Conservation (phyloP, 1,140 invertebrate genomes). For the Anthonomus grandis region DNA sequence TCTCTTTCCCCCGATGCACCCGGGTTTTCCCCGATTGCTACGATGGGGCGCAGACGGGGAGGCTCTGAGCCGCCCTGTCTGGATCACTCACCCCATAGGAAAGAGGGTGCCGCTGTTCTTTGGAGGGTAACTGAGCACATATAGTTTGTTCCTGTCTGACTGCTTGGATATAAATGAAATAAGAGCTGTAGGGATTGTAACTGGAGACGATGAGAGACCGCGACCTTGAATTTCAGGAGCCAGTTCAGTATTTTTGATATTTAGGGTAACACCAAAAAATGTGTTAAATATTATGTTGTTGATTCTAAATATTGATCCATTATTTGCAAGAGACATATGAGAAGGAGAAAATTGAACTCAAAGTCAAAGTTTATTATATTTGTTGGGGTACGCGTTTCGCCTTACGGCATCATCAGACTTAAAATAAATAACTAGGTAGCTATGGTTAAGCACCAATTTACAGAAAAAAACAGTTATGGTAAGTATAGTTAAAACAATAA, state of each 20-base stretch:
- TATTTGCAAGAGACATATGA: no score
- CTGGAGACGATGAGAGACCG: neutral
- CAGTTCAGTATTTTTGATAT: neutral
- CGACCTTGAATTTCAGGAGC: neutral
- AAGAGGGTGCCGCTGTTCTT: slow-evolving; percentile 16
- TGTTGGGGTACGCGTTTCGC: no score
- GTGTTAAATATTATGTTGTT: neutral
- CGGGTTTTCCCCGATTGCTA: slow-evolving; percentile 3
- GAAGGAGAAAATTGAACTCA: no score
- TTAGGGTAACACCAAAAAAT: neutral
- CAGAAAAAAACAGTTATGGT: no score
- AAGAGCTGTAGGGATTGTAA: neutral
- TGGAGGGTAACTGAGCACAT: slow-evolving; percentile 8
- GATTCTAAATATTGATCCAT: no score
- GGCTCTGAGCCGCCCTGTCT: slow-evolving; percentile 13
- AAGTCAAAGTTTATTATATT: no score
- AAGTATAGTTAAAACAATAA: no score
- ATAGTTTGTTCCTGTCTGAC: neutral
- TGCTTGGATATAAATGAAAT: no score
- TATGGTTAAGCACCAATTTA: no score
- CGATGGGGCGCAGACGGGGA: slow-evolving; percentile 8
- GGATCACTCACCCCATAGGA: slow-evolving; percentile 12
- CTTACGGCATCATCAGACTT: no score
- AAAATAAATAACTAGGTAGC: no score
- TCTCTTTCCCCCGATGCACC: neutral